These are phyloP conservation scores for Stegostoma tigrinum DNA, from an alignment of 2,113 vertebrate genomes.

Conservation along the genomic window DNA sequence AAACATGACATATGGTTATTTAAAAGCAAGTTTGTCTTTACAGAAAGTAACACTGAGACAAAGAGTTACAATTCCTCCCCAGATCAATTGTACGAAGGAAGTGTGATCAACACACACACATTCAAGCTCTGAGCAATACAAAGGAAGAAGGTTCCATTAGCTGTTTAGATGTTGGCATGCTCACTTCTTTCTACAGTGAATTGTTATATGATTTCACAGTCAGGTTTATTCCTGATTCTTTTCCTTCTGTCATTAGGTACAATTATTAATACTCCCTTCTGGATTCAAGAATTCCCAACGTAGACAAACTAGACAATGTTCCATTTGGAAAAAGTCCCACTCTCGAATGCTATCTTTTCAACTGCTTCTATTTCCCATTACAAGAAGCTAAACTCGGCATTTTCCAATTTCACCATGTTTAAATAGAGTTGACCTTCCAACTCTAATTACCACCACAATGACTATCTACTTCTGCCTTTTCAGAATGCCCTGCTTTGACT, in stretches of 20 bases:
- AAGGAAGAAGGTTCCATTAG: background rate
- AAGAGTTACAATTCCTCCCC: background rate
- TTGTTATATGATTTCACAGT: background rate
- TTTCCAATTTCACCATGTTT: too few species aligned
- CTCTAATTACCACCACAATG: too few species aligned
- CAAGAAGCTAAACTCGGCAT: too few species aligned
- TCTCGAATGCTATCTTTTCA: background rate
- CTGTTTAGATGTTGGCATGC: background rate
- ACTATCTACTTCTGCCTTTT: too few species aligned
- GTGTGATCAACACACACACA: background rate
- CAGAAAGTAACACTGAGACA: background rate
- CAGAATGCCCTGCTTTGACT: too few species aligned
- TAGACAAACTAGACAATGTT: background rate
- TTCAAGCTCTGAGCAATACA: background rate
- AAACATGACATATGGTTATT: background rate
- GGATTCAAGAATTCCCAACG: background rate
- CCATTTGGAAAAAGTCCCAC: background rate
- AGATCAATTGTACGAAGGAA: background rate
- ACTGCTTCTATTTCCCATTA: too few species aligned
- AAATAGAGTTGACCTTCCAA: too few species aligned
- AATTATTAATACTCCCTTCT: background rate
- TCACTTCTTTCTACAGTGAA: background rate
- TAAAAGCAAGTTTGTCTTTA: background rate
- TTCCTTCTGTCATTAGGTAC: background rate
- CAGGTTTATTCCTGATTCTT: background rate